These are phyloP conservation scores for Hirtodrosophila trivittata DNA, from an alignment of 2,888 invertebrate genomes.

Conservation along the genomic window DNA sequence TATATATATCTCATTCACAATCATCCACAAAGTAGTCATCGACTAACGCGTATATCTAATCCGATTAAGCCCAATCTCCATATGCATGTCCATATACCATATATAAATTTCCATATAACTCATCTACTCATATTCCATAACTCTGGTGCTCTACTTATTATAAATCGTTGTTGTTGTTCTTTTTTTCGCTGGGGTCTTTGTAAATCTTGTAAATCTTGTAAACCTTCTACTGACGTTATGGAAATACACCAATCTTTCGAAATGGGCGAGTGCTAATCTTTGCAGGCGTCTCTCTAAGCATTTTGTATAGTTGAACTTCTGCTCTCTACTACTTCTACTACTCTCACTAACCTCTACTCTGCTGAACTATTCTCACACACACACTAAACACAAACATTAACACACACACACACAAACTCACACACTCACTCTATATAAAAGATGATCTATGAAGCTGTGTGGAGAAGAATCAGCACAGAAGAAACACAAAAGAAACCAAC, in stretches of 20 bases:
- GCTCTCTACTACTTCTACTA: conserved; percentile 26
- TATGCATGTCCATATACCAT: not conserved
- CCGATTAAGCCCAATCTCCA: too few species aligned
- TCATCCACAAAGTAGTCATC: too few species aligned
- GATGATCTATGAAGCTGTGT: too few species aligned
- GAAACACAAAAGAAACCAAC: conserved; percentile 28
- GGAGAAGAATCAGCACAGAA: conserved; percentile 2
- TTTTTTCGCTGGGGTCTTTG: conserved; percentile 32
- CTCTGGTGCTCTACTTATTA: conserved; percentile 15
- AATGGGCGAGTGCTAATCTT: conserved; percentile 43
- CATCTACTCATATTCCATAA: conserved; percentile 13
- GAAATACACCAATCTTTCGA: conserved; percentile 82
- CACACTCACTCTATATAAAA: conserved; percentile 9
- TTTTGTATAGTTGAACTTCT: conserved; percentile 40
- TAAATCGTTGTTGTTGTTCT: conserved; percentile 11
- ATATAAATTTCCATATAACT: not conserved
- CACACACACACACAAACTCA: conserved; percentile 17
- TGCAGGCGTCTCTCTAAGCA: conserved; percentile 59
- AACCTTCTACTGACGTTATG: conserved; percentile 29
- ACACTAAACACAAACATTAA: conserved; percentile 5
- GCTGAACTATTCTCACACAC: conserved; percentile 46
- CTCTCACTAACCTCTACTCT: conserved; percentile 22
- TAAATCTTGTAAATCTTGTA: conserved; percentile 24
- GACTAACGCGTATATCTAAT: too few species aligned
- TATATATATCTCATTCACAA: too few species aligned